Evolutionary conservation across 37 sponge, comb jelly and placozoan species (phyloP).

Genomic region (Lycopodina hypogea): DNA sequence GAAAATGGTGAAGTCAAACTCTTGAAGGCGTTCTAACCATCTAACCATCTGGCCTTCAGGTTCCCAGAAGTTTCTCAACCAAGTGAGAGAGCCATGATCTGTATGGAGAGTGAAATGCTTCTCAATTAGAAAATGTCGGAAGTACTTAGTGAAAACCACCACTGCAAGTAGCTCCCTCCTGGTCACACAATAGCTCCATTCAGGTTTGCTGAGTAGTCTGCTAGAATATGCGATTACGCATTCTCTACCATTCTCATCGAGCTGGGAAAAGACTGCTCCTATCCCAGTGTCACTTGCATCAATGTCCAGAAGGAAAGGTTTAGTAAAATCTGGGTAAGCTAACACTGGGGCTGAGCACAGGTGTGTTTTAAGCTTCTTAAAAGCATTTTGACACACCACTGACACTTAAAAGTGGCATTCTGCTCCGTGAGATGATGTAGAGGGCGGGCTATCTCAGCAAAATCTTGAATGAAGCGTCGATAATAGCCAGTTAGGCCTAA

Average conservation of each 20-base stretch:
- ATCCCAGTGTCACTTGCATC: constrained; percentile 1
- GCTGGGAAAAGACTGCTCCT: not conserved
- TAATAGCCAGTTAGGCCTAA: not conserved
- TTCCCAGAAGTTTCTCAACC: constrained; percentile 15
- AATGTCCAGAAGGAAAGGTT: not conserved
- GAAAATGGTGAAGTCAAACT: too few species aligned
- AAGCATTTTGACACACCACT: not conserved
- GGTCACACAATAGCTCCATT: too few species aligned
- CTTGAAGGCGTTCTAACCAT: too few species aligned
- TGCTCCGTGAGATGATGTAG: not conserved
- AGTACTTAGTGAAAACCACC: too few species aligned
- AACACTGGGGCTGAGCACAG: not conserved
- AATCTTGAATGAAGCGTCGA: not conserved
- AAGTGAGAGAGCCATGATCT: too few species aligned
- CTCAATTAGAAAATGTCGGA: not conserved
- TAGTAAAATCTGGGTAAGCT: not conserved
- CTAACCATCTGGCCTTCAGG: too few species aligned
- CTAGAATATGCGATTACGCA: not conserved
- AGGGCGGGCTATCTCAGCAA: not conserved
- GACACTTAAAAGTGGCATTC: not conserved
- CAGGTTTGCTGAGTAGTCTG: not conserved
- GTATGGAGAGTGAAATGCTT: not conserved
- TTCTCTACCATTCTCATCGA: not conserved
- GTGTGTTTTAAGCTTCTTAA: not conserved
- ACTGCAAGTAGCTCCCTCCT: too few species aligned